Evolutionary conservation across 2,113 vertebrate genomes (phyloP).

Genomic region (Campylomormyrus tamandua): DNA sequence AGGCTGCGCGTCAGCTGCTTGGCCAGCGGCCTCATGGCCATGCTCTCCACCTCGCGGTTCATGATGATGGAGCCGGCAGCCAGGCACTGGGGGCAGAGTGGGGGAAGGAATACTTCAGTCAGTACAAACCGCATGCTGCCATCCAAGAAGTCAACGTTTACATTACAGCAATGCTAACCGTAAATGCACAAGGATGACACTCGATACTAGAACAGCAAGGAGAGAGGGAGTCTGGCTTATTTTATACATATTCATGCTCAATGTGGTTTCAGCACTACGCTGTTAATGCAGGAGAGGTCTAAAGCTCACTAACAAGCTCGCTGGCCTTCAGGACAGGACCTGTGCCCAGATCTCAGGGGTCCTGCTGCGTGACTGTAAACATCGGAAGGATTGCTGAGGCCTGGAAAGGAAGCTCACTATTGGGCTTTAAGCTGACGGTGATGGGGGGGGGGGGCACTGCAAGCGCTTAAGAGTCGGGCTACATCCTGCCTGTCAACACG

Average conservation of each 20-base stretch:
- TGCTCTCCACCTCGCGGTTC: slow-evolving; percentile 98
- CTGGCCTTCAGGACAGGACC: background rate
- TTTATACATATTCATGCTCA: background rate
- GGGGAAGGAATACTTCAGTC: background rate
- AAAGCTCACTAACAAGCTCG: background rate
- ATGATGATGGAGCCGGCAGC: slow-evolving; percentile 97
- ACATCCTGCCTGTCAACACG: background rate
- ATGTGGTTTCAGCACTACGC: background rate
- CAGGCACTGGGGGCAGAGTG: slow-evolving; percentile 70
- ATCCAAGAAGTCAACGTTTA: background rate
- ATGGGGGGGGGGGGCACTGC: background rate
- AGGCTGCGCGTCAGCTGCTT: slow-evolving; percentile 90
- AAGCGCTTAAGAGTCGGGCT: background rate
- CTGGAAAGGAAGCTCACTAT: background rate
- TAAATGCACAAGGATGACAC: background rate
- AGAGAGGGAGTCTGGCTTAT: background rate
- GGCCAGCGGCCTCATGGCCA: slow-evolving; percentile 92
- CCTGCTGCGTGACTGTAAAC: background rate
- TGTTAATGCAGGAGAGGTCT: background rate
- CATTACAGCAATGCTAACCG: background rate
- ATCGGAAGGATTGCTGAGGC: background rate
- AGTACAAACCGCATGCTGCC: background rate
- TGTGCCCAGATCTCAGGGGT: background rate
- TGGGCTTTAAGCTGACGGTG: background rate
- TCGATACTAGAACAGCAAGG: background rate